Conservation (phyloP, 1,140 invertebrate species). For the Zaprionus kolodkinae region DNA sequence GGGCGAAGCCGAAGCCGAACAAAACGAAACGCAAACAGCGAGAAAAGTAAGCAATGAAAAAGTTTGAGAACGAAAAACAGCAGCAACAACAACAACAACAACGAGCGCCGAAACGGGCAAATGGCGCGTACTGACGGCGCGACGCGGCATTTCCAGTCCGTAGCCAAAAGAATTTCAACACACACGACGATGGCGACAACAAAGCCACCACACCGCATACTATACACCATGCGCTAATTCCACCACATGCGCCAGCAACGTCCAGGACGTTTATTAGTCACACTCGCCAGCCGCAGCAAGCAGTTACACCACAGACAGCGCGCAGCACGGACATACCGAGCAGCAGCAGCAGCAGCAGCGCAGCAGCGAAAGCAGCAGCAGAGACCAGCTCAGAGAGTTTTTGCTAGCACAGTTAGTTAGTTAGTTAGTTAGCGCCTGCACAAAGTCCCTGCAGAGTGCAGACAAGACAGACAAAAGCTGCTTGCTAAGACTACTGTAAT, state of each 20-base stretch:
- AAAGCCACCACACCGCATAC: not conserved
- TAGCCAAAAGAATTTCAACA: conserved; percentile 40
- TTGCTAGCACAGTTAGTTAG: not conserved
- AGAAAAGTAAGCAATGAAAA: conserved; percentile 9
- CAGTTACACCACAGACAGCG: conserved; percentile 70
- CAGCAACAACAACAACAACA: too few species aligned
- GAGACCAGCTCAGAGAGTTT: conserved; percentile 6
- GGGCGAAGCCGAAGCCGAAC: not conserved
- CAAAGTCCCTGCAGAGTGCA: not conserved
- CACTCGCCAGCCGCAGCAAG: conserved; percentile 14
- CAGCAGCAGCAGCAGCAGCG: not conserved
- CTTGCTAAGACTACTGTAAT: not conserved
- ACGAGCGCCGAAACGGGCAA: conserved; percentile 11
- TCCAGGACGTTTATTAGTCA: conserved; percentile 50
- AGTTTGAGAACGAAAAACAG: conserved; percentile 3
- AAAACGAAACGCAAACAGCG: conserved; percentile 5
- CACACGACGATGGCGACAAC: not conserved
- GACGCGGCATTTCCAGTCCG: conserved; percentile 19
- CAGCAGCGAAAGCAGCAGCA: conserved; percentile 10
- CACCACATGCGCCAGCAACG: conserved; percentile 28
- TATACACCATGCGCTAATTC: conserved; percentile 14
- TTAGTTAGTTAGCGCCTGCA: not conserved
- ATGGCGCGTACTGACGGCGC: conserved; percentile 17
- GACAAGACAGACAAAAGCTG: not conserved
- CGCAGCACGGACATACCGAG: conserved; percentile 49